phyloP scores from a whole-genome alignment of 2,113 vertebrate species.

The Chamaea fasciata region DNA sequence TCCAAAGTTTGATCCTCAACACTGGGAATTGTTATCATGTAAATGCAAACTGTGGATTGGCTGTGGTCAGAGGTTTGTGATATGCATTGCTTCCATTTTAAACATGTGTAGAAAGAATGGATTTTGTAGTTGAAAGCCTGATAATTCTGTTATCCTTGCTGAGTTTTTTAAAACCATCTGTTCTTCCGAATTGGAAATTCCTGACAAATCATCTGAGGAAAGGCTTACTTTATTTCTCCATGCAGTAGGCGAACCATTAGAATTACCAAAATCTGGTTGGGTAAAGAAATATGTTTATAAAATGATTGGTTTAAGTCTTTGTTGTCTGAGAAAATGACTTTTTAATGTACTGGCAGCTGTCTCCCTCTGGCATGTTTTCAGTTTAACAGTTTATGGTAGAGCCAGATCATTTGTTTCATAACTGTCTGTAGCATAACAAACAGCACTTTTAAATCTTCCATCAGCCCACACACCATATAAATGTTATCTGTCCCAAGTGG shows the following conservation, averaged over 20 bases:
- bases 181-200: conserved; percentile 70
- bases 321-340: conserved; percentile 71
- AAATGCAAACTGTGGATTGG: background rate
- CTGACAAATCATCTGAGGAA: conserved; percentile 64
- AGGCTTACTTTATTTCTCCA: conserved; percentile 67
- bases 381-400: conserved; percentile 71
- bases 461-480: conserved; percentile 16
- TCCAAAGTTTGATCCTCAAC: background rate
- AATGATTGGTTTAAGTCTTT: conserved; percentile 72
- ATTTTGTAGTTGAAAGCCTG: conserved; percentile 56
- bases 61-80: background rate
- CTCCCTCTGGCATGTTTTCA: conserved; percentile 71
- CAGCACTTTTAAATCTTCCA: conserved; percentile 44
- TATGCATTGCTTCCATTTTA: background rate
- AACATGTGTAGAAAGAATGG: background rate
- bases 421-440: conserved; percentile 62
- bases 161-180: conserved; percentile 69
- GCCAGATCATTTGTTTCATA: conserved; percentile 72
- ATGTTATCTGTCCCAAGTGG: conserved; percentile 20
- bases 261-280: conserved; percentile 72
- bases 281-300: conserved; percentile 75
- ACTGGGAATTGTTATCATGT: background rate
- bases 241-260: conserved; percentile 49
- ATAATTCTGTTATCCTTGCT: conserved; percentile 65
- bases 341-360: conserved; percentile 75